Conservation (phyloP, 2,888 invertebrate species). For the Xestoiulus laeticollis region DNA sequence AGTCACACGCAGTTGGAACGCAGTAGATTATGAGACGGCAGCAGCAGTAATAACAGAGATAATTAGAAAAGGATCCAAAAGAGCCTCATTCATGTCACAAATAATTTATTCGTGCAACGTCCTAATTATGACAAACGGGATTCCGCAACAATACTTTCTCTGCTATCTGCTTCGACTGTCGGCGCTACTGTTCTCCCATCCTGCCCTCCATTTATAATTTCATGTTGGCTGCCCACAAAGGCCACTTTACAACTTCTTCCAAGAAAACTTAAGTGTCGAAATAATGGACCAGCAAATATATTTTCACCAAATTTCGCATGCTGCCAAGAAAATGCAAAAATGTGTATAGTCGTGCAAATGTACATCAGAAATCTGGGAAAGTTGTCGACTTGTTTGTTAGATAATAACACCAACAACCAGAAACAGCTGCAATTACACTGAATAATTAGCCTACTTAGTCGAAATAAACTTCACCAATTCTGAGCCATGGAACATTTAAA, state of each 20-base stretch:
- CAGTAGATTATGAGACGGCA: background rate
- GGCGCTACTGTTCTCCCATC: slow-evolving; percentile 20
- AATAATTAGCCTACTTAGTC: background rate
- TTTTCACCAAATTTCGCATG: background rate
- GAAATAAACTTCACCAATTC: too few species aligned
- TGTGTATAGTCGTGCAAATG: background rate
- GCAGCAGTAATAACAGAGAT: background rate
- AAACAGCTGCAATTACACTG: background rate
- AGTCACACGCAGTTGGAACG: background rate
- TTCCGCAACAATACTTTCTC: slow-evolving; percentile 15
- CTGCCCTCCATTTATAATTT: background rate
- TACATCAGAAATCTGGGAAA: background rate
- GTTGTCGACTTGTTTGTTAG: background rate
- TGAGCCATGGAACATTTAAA: too few species aligned
- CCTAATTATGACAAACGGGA: slow-evolving; percentile 28
- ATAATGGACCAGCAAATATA: background rate
- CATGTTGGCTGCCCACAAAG: background rate
- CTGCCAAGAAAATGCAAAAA: background rate
- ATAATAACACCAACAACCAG: too few species aligned
- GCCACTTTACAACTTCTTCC: background rate
- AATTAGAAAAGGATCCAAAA: background rate
- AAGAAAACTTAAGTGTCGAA: background rate
- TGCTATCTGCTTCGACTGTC: background rate
- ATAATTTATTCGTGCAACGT: slow-evolving; percentile 37
- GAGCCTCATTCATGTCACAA: slow-evolving; percentile 1